Base-by-base conservation (phyloP, 2,797 vertebrate species). In the Sebastes vulpes region DNA sequence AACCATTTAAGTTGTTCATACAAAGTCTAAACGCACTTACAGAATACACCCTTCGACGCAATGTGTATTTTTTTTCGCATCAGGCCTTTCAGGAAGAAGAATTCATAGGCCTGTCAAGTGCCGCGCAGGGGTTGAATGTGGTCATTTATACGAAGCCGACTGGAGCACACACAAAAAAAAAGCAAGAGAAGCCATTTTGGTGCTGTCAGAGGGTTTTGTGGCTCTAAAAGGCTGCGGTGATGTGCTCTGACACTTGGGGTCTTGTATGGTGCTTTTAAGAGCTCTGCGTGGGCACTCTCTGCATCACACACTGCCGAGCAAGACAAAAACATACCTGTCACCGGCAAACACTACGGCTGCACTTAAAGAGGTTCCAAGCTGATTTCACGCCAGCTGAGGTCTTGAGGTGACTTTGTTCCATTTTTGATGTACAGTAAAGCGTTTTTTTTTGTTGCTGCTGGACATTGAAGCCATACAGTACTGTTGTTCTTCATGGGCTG, bases 241-340 rank as follows among this genome's bases (percentile, higher is more conserved):
- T 95, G 91, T 89, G 92, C 86, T 85, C 92, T 96, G 95, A 96
- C 95, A 96, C 86, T 84, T 20, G 58, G 83, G 93, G 82, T 91
- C 90, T 92, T 91, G 89, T 91, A 84, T 72, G 84, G 89, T 76
- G 95, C 95, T 96, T 95, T 95, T 95, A 95, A 95, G 91, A 92
- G 93, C 93, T 90, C 83, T 85, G 92, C 90, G 79, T 90, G 92
- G 93, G 91, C 92, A 94, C 95, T 93, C 81, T 89, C 90, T 69
- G 82, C 89, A 93, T 94, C 94, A 90, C 91, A 91, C 73, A 64
- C 86, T 87, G 92, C 90, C 59, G 78, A 86, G 84, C 87, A 26
- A 93, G 93, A 95, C 92, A 92, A 94, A 95, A 93, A 89, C 92
- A 91, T 88, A 93, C 92, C 94, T 96, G 95, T 95, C 96, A 95